Base-by-base conservation (phyloP, 2,797 vertebrate species). In the Agapornis canus region DNA sequence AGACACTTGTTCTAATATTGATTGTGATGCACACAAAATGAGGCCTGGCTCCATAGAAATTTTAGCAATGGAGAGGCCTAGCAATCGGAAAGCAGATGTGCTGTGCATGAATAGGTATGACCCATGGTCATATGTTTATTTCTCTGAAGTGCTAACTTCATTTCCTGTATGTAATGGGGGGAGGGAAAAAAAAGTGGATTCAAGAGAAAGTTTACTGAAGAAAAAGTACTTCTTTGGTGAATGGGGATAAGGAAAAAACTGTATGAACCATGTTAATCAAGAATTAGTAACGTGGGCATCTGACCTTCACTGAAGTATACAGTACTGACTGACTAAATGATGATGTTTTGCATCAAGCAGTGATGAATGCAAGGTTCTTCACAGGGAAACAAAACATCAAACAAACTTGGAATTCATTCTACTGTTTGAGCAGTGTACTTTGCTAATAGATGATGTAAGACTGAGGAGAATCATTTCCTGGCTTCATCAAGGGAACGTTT, bases 281-380 rank as follows among this genome's bases (percentile, higher is more conserved):
- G 68, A 89, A 80, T 29, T 11, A 60, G 49, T 80, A 54, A 68
- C 4, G 10, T n/a, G 68, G 31, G 40, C 37, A 45, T 39, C 48
- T 29, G 69, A 73, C 47, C 64, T 91, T 51, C 45, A 29, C 29
- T 77, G 45, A 80, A 83, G 8, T 32, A 60, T 18, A 61, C 17
- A 65, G 32, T 42, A 40, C n/a, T 0, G 0, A 40, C 22, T 0
- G 1, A 70, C 43, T 29, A 66, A 84, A 61, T 56, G 9, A 64
- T 47, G 49, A 45, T 84, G 47, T 65, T 89, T 39, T 86, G 59
- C 61, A 76, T 63, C 64, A 68, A 83, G 61, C 56, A 65, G 11
- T n/a, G 84, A 61, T 48, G 31, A 83, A 63, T 54, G 43, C 40
- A 73, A 77, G 8, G 12, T 49, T 73, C 66, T 77, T 93, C 78